Conservation (phyloP, 2,888 invertebrate genomes). For the Calliscelio sp. region DNA sequence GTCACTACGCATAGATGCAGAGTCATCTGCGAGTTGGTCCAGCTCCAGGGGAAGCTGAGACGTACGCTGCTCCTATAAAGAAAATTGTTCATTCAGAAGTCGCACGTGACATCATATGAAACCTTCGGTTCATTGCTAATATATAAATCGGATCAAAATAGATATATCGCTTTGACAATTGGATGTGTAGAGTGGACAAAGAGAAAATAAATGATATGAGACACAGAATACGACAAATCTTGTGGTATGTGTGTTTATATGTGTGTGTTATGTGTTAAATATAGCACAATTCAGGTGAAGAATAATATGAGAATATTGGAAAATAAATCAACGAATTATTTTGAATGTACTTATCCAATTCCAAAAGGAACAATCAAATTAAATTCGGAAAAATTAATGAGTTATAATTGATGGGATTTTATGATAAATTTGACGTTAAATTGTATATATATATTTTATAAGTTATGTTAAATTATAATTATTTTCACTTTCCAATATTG, state of each 20-base stretch:
- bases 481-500: not conserved
- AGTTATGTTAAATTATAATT: not conserved
- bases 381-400: too few species aligned
- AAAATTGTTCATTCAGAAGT: conserved; percentile 52
- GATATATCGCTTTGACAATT: not conserved
- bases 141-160: not conserved
- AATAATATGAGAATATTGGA: conserved; percentile 4
- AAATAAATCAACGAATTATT: conserved; percentile 29
- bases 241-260: too few species aligned
- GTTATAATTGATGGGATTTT: too few species aligned
- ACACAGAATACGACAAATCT: conserved; percentile 25
- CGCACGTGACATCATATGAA: not conserved
- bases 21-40: conserved; percentile 93
- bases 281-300: conserved; percentile 8
- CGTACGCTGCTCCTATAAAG: conserved; percentile 93
- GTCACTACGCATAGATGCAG: conserved; percentile 93
- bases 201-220: not conserved
- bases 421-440: too few species aligned
- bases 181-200: not conserved
- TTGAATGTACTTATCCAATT: not conserved
- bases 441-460: too few species aligned
- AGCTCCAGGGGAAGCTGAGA: conserved; percentile 95
- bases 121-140: not conserved
- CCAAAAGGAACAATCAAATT: too few species aligned
- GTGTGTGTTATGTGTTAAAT: too few species aligned